Base-by-base conservation (phyloP, 2,113 vertebrate genomes). In the Spea bombifrons region DNA sequence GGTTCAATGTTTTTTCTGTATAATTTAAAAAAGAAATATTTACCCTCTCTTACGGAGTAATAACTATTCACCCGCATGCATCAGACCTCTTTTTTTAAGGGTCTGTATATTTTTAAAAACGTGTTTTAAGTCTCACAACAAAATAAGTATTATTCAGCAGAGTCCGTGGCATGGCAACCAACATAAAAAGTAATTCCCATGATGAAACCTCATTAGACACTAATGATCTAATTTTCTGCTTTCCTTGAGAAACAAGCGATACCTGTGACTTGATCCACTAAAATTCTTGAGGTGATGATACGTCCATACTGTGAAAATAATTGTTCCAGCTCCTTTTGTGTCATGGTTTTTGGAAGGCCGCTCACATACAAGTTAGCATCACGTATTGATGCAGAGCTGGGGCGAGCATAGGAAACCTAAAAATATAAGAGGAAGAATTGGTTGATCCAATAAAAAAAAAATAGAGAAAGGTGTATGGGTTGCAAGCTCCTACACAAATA, bases 231-330 rank as follows among this genome's bases (percentile, higher is more conserved):
- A 4, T 66, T 5, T 3, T 64, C n/a, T 6, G 61, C n/a, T 59
- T 59, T 13, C 55, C 55, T 59, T 9, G 55, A 59, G 12, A 59
- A 30, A 7, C 50, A 59, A n/a, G 83, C 82, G 86, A 82, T 87
- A 97, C 96, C 97, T 98, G 97, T 99, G 92, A 99, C 97, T 95
- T 99, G 97, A 94, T 99, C 97, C 86, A 99, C 97, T 84, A 99
- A 95, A 94, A 99, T 99, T 84, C 97, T 94, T 84, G 97, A 99
- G 90, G 97, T 99, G 94, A 99, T 99, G 92, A 99, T 99, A 87
- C 97, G 97, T 83, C 97, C 97, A 10, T 99, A 99, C 91, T 99
- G 97, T 79, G 97, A 99, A 90, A 99, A 99, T 83, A 99, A 94
- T 89, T 99, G 97, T 88, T 99, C 98, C 89, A 99, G 92, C 81